These are phyloP conservation scores for Cancer borealis DNA, from an alignment of 2,888 invertebrate species.

Conservation along the genomic window DNA sequence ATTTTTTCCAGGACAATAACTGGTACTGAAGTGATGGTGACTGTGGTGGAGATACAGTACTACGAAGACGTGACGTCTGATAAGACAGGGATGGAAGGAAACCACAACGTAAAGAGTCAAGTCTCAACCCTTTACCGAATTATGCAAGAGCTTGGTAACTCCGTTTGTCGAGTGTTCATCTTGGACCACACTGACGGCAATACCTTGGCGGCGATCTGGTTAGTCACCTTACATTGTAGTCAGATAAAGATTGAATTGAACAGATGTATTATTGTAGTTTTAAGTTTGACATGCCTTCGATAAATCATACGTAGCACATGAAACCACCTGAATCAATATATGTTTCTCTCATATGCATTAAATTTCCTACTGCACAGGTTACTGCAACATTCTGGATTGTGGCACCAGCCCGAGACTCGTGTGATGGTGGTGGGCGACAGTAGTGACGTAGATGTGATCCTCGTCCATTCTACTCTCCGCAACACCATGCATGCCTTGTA, in stretches of 20 bases:
- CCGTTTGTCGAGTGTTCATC: background rate
- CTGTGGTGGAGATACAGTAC: background rate
- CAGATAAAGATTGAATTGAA: background rate
- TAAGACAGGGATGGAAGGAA: background rate
- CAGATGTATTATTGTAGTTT: background rate
- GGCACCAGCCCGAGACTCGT: background rate
- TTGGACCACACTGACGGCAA: background rate
- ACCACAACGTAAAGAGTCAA: background rate
- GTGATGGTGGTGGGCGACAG: constrained; percentile 21
- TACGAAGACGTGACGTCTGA: background rate
- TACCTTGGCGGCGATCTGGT: background rate
- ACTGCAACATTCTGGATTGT: background rate
- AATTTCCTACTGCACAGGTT: background rate
- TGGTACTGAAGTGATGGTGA: background rate
- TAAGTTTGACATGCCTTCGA: background rate
- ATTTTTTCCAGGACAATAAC: background rate
- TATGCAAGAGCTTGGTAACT: background rate
- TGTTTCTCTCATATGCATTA: background rate
- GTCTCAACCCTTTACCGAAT: background rate
- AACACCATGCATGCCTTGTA: constrained; percentile 37
- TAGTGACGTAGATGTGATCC: background rate
- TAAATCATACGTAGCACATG: too few relatives aligned
- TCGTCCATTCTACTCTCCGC: background rate
- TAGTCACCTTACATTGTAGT: background rate
- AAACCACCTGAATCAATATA: background rate